phyloP scores from a whole-genome alignment of 1,140 invertebrate genomes.

The Hirudo medicinalis region DNA sequence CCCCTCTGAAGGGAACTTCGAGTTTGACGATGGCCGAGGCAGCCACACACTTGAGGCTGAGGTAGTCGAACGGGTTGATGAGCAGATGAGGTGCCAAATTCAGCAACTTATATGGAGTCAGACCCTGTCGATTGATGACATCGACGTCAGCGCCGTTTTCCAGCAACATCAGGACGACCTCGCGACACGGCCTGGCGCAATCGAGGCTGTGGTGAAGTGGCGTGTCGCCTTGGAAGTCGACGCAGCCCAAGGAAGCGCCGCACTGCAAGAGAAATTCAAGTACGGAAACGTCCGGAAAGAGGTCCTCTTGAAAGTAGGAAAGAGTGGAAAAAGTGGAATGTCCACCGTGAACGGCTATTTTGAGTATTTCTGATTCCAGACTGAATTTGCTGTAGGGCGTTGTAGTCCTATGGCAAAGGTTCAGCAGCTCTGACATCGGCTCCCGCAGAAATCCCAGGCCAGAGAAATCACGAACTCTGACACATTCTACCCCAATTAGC shows the following conservation, averaged over 20 bases:
- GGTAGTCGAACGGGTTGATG: not conserved
- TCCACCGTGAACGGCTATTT: constrained; percentile 3
- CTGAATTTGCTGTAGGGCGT: constrained; percentile 3
- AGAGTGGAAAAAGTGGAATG: constrained; percentile 6
- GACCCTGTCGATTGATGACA: not conserved
- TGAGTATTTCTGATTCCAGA: constrained; percentile 7
- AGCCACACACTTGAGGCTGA: not conserved
- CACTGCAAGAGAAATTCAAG: constrained; percentile 1
- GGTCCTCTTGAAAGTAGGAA: not conserved
- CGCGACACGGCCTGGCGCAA: not conserved
- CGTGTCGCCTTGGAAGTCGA: constrained; percentile 1
- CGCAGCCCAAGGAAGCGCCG: not conserved
- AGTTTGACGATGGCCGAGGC: not conserved
- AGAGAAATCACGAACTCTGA: too few species aligned
- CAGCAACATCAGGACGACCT: not conserved
- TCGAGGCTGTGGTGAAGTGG: constrained; percentile 7
- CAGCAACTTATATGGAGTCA: constrained; percentile 2
- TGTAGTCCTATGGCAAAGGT: not conserved
- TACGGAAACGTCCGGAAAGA: not conserved
- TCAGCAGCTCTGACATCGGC: not conserved
- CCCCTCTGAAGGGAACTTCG: not conserved
- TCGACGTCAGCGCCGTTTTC: constrained; percentile 1
- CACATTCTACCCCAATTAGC: too few species aligned
- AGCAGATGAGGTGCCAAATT: not conserved
- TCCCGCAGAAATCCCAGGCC: not conserved